Evolutionary conservation across 2,113 vertebrate species (phyloP).

Genomic region (Dromas ardeola): DNA sequence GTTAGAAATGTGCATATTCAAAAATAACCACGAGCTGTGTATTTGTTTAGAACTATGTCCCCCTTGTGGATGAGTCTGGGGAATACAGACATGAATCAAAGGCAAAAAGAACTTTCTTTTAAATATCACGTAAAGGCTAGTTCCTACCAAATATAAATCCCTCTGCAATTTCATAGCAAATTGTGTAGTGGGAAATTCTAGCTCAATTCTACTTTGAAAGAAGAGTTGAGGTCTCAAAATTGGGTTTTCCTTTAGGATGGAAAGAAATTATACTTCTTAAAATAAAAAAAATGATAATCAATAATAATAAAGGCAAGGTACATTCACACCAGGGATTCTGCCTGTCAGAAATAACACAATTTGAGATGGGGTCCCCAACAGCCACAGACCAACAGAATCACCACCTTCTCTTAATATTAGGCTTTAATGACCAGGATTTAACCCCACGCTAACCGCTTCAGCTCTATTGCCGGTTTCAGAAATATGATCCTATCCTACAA

Average conservation of each 20-base stretch:
- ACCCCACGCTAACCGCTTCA: not conserved
- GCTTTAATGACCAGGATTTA: not conserved
- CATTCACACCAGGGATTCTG: not conserved
- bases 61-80: constrained; percentile 44
- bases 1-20: constrained; percentile 22
- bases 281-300: not conserved
- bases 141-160: not conserved
- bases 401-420: not conserved
- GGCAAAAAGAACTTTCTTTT: not conserved
- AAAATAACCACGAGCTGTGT: not conserved
- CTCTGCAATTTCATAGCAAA: not conserved
- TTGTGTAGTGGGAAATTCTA: not conserved
- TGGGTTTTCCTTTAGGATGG: not conserved
- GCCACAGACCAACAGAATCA: not conserved
- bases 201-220: not conserved
- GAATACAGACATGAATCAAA: constrained; percentile 45
- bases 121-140: not conserved
- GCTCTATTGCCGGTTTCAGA: not conserved
- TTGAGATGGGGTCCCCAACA: not conserved
- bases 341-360: not conserved
- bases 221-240: not conserved
- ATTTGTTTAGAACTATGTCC: constrained; percentile 53
- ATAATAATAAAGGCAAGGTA: not conserved
- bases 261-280: not conserved
- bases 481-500: not conserved